Evolutionary conservation across 2,113 vertebrate species (phyloP), one percentile per base, ranked within the genome.

Genomic region (Edolisoma coerulescens): DNA sequence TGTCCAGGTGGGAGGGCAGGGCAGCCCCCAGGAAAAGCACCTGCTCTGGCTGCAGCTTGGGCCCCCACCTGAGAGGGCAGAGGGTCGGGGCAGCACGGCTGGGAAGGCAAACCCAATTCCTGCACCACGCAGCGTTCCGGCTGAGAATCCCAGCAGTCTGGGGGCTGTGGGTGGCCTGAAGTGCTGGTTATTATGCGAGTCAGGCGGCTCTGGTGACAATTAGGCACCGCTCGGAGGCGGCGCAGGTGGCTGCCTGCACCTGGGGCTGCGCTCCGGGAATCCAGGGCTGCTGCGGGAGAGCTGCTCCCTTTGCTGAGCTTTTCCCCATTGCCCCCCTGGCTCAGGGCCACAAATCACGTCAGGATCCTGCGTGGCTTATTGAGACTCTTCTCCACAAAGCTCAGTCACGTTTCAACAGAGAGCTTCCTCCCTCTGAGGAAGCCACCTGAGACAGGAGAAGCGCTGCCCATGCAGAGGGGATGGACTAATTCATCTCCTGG

Each of bases 211-310:
- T 69, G 4, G 26, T 79, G 89, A 41, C 91, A 76, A 97, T 95
- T 5, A 92, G 28, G 26, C 89, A 35, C 20, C n/a, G 50, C 85
- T 35, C 1, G 9, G 52, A 75, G 52, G 69, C 15, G 7, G 67
- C 4, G 13, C 96, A 97, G 96, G 93, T 97, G 96, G 77, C 89
- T 75, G 79, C 27, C 57, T 94, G 95, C 96, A 97, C 93, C 96
- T 97, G 96, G 92, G 93, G 91, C 71, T 35, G 71, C 7, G 3
- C 64, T 64, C 8, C 0, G 9, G 69, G 39, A 35, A 69, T 0
- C 4, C 0, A 0, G 71, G 35, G n/a, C 18, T 67, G 78, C 8
- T 54, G 0, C 5, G 50, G 20, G 39, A 50, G 68, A 65, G 77
- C 47, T 6, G 54, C 57, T 76, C 24, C 78, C 67, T 32, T 7